Evolutionary conservation across 2,113 vertebrate species (phyloP).

Genomic region (Misgurnus mizolepis): DNA sequence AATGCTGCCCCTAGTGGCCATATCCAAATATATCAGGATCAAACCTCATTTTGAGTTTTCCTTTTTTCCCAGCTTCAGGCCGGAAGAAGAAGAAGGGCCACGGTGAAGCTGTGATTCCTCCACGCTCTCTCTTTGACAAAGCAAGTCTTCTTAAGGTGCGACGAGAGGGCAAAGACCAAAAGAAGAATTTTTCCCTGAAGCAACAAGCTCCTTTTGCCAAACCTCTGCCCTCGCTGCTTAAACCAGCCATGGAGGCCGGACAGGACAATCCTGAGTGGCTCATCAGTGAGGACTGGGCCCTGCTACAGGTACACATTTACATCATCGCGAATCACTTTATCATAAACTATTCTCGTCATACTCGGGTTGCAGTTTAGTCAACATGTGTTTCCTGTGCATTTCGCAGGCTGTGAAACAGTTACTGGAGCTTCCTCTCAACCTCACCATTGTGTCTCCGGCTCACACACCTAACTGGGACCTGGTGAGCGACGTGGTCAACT

Average conservation of each 20-base stretch:
- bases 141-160: slow-evolving; percentile 88
- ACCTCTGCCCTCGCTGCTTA: slow-evolving; percentile 85
- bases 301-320: slow-evolving; percentile 80
- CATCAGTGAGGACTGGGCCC: slow-evolving; percentile 93
- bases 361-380: background rate
- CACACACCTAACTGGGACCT: slow-evolving; percentile 97
- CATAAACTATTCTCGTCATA: background rate
- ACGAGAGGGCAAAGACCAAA: slow-evolving; percentile 88
- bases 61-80: slow-evolving; percentile 71
- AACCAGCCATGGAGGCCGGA: slow-evolving; percentile 83
- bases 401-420: slow-evolving; percentile 88
- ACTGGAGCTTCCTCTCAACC: slow-evolving; percentile 89
- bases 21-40: background rate
- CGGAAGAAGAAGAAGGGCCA: slow-evolving; percentile 92
- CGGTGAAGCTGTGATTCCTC: slow-evolving; percentile 87
- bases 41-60: background rate
- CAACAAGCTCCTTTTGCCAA: slow-evolving; percentile 90
- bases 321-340: background rate
- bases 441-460: slow-evolving; percentile 87
- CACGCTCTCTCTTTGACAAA: slow-evolving; percentile 90
- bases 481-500: slow-evolving; percentile 93
- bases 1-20: background rate
- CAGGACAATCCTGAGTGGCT: slow-evolving; percentile 93
- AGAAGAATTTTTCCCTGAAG: slow-evolving; percentile 90
- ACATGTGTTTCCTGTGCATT: background rate